A percentile compares a stretch with the other conserved stretches of the same genome.
Evolutionary conservation across 2,888 invertebrate species (phyloP).

Genomic region (Tenthredo amoena): DNA sequence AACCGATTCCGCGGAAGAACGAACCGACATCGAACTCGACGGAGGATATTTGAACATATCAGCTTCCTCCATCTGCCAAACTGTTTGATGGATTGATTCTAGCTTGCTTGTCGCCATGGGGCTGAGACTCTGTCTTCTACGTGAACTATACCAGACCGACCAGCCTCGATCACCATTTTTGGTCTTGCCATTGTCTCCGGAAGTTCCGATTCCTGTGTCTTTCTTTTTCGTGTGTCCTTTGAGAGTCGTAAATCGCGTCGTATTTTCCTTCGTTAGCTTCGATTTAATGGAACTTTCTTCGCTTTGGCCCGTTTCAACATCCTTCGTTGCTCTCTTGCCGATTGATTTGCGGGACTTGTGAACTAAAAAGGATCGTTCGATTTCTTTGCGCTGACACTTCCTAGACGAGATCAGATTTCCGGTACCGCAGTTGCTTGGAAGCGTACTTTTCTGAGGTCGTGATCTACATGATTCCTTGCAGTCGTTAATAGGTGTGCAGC

Average conservation of each 20-base stretch:
- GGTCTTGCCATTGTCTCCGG: slow-evolving; percentile 28
- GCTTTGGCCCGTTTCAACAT: slow-evolving; percentile 1
- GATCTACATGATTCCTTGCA: slow-evolving; percentile 61
- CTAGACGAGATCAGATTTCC: slow-evolving; percentile 5
- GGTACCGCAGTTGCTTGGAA: neutral
- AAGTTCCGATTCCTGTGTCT: neutral
- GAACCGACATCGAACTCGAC: slow-evolving; percentile 50
- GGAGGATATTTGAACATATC: slow-evolving; percentile 66
- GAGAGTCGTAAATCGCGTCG: neutral
- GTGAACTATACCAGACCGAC: slow-evolving; percentile 72
- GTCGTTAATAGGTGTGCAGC: slow-evolving; percentile 56
- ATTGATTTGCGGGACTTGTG: slow-evolving; percentile 64
- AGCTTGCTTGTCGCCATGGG: slow-evolving; percentile 66
- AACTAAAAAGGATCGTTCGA: slow-evolving; percentile 61
- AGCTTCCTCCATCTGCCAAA: slow-evolving; percentile 71
- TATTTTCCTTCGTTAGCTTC: slow-evolving; percentile 17
- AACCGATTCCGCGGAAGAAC: slow-evolving; percentile 58
- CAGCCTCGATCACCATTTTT: slow-evolving; percentile 68
- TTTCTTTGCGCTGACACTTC: slow-evolving; percentile 63
- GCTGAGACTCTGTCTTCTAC: slow-evolving; percentile 67
- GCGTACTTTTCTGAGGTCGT: neutral
- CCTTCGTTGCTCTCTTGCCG: slow-evolving; percentile 27
- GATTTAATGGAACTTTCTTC: slow-evolving; percentile 32
- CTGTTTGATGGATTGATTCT: slow-evolving; percentile 67
- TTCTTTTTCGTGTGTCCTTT: slow-evolving; percentile 42